Conservation (phyloP, 2,888 invertebrate species). For the Heliconius erato region DNA sequence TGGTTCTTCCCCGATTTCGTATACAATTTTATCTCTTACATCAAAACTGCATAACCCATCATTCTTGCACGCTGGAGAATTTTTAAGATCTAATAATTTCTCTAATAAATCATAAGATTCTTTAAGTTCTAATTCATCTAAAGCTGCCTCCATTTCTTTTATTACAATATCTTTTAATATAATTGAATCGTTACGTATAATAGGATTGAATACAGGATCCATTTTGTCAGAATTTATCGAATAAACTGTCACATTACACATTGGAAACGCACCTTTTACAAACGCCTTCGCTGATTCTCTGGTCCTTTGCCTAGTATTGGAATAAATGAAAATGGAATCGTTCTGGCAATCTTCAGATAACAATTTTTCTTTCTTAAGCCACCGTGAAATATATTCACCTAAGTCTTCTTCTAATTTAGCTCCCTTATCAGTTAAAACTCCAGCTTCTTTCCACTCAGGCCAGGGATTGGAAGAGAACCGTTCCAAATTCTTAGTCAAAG, state of each 20-base stretch:
- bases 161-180: slow-evolving; percentile 56
- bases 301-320: slow-evolving; percentile 72
- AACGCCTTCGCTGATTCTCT: slow-evolving; percentile 68
- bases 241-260: slow-evolving; percentile 63
- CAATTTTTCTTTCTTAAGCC: slow-evolving; percentile 64
- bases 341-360: slow-evolving; percentile 62
- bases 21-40: slow-evolving; percentile 58
- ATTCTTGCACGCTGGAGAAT: slow-evolving; percentile 64
- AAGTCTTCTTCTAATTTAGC: slow-evolving; percentile 68
- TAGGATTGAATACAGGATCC: slow-evolving; percentile 68
- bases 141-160: slow-evolving; percentile 63
- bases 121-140: slow-evolving; percentile 59
- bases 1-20: slow-evolving; percentile 63
- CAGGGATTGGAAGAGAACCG: slow-evolving; percentile 62
- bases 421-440: slow-evolving; percentile 71
- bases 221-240: slow-evolving; percentile 57
- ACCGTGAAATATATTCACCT: slow-evolving; percentile 68
- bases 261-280: slow-evolving; percentile 63
- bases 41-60: slow-evolving; percentile 64
- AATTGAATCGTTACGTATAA: slow-evolving; percentile 61
- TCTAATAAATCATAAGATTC: slow-evolving; percentile 62
- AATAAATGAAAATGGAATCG: slow-evolving; percentile 64
- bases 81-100: slow-evolving; percentile 65
- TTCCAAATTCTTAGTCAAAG: slow-evolving; percentile 61
- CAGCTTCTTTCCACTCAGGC: slow-evolving; percentile 65